Evolutionary conservation across 2,888 invertebrate species (phyloP).

Genomic region (Diplazon laetatorius): DNA sequence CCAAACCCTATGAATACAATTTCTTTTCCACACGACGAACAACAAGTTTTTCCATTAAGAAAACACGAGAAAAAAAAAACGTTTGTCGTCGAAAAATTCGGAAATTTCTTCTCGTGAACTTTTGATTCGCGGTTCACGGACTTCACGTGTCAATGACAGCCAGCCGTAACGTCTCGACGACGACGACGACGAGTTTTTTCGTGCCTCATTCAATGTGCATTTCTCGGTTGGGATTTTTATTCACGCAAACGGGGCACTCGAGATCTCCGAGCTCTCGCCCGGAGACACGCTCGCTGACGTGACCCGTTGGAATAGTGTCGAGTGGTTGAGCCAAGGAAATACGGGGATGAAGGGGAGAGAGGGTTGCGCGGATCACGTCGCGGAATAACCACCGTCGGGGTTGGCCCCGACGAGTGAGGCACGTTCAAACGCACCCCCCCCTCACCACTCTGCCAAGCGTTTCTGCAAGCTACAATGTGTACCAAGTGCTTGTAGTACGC

Average conservation of each 20-base stretch:
- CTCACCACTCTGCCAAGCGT: slow-evolving; percentile 43
- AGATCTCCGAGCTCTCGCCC: not conserved
- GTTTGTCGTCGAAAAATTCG: too few relatives aligned
- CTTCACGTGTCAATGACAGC: slow-evolving; percentile 3
- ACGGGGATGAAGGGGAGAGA: too few relatives aligned
- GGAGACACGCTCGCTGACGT: slow-evolving; percentile 10
- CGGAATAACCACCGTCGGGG: slow-evolving; percentile 31
- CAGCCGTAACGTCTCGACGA: not conserved
- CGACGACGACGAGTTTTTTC: not conserved
- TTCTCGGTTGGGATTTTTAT: slow-evolving; percentile 14
- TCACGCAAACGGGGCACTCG: slow-evolving; percentile 1
- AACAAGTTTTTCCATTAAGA: too few relatives aligned
- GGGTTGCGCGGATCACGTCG: slow-evolving; percentile 30
- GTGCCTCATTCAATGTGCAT: slow-evolving; percentile 7
- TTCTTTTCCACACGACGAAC: too few relatives aligned
- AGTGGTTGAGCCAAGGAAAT: too few relatives aligned
- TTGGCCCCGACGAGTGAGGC: slow-evolving; percentile 2
- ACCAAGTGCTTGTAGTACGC: slow-evolving; percentile 42
- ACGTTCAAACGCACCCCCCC: slow-evolving; percentile 49
- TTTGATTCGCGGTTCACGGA: not conserved
- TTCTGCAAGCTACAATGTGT: slow-evolving; percentile 29
- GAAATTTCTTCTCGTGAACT: too few relatives aligned
- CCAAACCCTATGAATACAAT: too few relatives aligned
- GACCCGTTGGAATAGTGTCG: slow-evolving; percentile 18
- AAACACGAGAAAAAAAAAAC: too few relatives aligned